These are phyloP conservation scores for Hiodon alosoides DNA, from an alignment of 2,113 vertebrate genomes.

Conservation along the genomic window DNA sequence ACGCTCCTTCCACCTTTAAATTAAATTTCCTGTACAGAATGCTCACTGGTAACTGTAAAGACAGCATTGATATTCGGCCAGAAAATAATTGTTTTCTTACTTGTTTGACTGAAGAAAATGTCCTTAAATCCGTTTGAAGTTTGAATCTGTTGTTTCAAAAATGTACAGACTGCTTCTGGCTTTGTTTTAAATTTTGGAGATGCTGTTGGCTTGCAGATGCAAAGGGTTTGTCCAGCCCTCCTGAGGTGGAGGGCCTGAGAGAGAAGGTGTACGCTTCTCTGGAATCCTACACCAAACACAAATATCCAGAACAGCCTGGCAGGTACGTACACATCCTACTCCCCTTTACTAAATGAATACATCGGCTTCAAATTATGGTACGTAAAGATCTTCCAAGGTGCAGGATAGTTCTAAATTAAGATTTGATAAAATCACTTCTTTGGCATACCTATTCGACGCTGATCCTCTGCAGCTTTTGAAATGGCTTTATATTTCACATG, in stretches of 20 bases:
- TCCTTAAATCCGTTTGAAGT: no score
- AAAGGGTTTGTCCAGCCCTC: conserved; percentile 87
- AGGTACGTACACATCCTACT: conserved; percentile 60
- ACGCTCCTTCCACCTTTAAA: background rate
- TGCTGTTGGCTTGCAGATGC: conserved; percentile 68
- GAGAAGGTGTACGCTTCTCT: conserved; percentile 93
- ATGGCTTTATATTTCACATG: no score
- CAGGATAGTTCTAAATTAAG: background rate
- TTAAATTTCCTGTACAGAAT: background rate
- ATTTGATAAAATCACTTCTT: no score
- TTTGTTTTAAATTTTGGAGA: background rate
- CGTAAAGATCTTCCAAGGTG: background rate
- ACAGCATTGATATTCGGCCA: background rate
- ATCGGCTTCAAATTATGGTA: background rate
- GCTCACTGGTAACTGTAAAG: background rate
- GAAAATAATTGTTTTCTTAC: background rate
- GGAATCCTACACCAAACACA: conserved; percentile 95
- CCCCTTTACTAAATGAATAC: background rate
- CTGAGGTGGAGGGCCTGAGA: conserved; percentile 79
- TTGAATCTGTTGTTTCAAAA: background rate
- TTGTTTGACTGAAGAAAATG: no score
- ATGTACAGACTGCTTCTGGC: background rate
- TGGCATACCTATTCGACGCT: no score
- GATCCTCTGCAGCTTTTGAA: background rate
- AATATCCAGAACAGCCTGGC: conserved; percentile 90